Evolutionary conservation across 2,797 vertebrate species (phyloP), one percentile per base, ranked within the genome.

Genomic region (Smutsia gigantea): DNA sequence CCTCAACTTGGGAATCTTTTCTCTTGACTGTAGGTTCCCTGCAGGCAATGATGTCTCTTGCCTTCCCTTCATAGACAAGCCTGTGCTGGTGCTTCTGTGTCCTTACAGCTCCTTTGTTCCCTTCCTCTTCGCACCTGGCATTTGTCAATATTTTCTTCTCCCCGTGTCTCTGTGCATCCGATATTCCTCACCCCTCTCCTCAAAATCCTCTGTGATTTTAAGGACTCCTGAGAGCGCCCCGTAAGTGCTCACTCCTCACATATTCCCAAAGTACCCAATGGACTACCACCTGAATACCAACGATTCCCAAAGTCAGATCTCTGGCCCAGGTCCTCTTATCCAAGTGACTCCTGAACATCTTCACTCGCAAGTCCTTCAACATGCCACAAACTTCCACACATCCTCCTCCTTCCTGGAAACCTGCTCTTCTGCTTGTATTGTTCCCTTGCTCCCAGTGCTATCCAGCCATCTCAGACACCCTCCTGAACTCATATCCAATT

Each of bases 181-280:
- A 29, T 71, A 37, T 86, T 85, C 42, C 46, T 93, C 46, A 63
- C 2, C 11, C 7, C 13, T 68, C 42, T 61, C 66, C 69, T 71
- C 4, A 64, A 68, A 86, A 66, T 72, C 34, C 55, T 78, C 31
- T 75, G 82, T 42, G 21, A 87, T 86, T 95, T 87, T 90, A 66
- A 81, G 25, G 91, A 39, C 18, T 31, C 14, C 31, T 7, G 7
- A 34, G 83, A 46, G 55, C 1, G 25, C 15, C 12, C 19, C 34
- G 49, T 66, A 59, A 39, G 17, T 49, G 51, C 34, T 69, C 46
- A 29, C 2, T 10, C 19, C 64, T 55, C 23, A 85, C 59, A 34
- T 82, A 55, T 69, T 84, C 10, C 2, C 29, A 42, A 37, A 79
- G 34, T 21, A 71, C 11, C 46, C 57, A 46, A 0, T 1, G 29